These are phyloP conservation scores for Tachycineta bicolor DNA, from an alignment of 2,113 vertebrate species.

Conservation along the genomic window DNA sequence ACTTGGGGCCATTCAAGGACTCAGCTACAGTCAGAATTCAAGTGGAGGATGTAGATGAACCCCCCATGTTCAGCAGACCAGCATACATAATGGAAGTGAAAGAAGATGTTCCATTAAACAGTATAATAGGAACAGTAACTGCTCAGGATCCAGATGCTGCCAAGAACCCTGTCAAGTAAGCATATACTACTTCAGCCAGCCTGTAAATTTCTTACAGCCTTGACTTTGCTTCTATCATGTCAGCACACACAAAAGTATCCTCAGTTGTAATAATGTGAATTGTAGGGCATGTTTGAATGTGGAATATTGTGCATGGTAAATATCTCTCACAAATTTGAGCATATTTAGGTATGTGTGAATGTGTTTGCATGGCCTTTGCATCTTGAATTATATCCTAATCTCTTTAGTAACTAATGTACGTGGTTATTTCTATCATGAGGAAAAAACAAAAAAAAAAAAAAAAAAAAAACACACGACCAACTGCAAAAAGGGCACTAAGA, in stretches of 20 bases:
- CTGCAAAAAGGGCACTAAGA: neutral
- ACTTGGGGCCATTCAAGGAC: conserved; percentile 88
- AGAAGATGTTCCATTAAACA: conserved; percentile 84
- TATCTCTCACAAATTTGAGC: neutral
- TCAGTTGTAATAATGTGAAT: neutral
- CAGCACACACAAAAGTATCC: neutral
- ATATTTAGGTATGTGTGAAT: neutral
- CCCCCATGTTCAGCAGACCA: conserved; percentile 85
- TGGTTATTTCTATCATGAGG: neutral
- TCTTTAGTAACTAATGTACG: neutral
- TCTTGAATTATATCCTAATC: neutral
- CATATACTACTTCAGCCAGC: neutral
- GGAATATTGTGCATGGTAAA: neutral
- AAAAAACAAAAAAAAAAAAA: no score
- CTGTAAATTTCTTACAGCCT: neutral
- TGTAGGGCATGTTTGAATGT: neutral
- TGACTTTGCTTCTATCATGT: neutral
- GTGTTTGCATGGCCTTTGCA: neutral
- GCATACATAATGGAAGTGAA: conserved; percentile 90
- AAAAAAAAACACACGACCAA: no score
- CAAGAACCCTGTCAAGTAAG: conserved; percentile 90
- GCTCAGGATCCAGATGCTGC: conserved; percentile 88
- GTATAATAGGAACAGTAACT: conserved; percentile 82
- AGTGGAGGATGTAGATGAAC: conserved; percentile 93
- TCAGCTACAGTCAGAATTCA: conserved; percentile 85